Evolutionary conservation across 1,140 invertebrate species (phyloP), one percentile per base, ranked within the genome.

Genomic region (Drosophila paulistorum): DNA sequence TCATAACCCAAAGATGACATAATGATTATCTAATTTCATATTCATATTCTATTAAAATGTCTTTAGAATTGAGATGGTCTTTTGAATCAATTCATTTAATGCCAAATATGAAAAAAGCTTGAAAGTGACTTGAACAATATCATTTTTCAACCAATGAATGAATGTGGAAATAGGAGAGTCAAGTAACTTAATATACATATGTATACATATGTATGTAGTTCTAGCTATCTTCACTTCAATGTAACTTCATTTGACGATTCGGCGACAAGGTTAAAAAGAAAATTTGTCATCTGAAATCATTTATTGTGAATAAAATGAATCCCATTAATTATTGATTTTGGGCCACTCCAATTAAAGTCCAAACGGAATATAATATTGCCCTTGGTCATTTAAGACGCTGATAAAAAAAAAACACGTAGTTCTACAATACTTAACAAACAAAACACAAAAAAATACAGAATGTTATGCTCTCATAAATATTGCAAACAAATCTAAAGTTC

Each of bases 401-500:
- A 51, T 68, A 77, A 68, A 26, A 64, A 65, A 87, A 68, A 65
- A 68, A 70, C 83, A 83, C 79, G 76, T 87, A 64, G 72, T 65
- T 64, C 55, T 14, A 37, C 63, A 65, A 62, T 37, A 35, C 13
- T 48, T 17, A 65, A 39, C 68, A 60, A 39, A 71, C 41, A 30
- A 55, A 54, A 45, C 39, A 75, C 62, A 71, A 79, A 61, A 79
- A 30, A 30, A 30, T 68, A 83, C 77, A 78, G 65, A 72, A 80
- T 72, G 84, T 89, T 89, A 80, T 89, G 84, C 84, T 89, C 84
- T 89, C 84, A 89, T 89, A 89, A 89, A 68, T 84, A 84, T 71
- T 89, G 84, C 84, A 89, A 89, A 77, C 80, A 81, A 89, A 89
- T 89, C 84, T 89, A 89, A 89, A 89, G 84, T 89, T 89, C 84